phyloP scores from a whole-genome alignment of 2,888 invertebrate species.

The Apantesis nais region DNA sequence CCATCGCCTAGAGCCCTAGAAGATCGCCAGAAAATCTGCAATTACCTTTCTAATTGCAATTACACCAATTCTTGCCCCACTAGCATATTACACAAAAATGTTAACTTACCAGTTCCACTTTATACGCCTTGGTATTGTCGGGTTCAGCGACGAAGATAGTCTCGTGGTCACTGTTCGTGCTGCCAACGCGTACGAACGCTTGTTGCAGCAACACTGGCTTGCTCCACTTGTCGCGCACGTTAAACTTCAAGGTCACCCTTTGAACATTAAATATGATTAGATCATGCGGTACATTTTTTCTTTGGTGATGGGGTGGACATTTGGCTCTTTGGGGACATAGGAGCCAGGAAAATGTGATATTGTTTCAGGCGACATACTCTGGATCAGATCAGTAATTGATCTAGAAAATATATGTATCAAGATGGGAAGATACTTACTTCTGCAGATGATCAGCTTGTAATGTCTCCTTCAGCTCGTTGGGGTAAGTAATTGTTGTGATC shows the following conservation, averaged over 20 bases:
- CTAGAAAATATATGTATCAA: background rate
- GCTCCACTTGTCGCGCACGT: slow-evolving; percentile 89
- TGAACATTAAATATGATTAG: background rate
- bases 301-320: too few relatives aligned
- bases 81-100: background rate
- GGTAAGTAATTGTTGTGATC: slow-evolving; percentile 89
- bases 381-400: background rate
- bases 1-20: too few relatives aligned
- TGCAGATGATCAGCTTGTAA: slow-evolving; percentile 96
- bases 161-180: slow-evolving; percentile 91
- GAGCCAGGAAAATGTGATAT: too few relatives aligned
- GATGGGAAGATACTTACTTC: slow-evolving; percentile 82
- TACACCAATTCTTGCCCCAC: background rate
- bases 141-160: slow-evolving; percentile 97
- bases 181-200: slow-evolving; percentile 93
- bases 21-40: too few relatives aligned
- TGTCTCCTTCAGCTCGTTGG: slow-evolving; percentile 88
- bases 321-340: too few relatives aligned
- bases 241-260: slow-evolving; percentile 91
- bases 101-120: slow-evolving; percentile 93
- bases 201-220: slow-evolving; percentile 92
- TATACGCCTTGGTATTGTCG: slow-evolving; percentile 91
- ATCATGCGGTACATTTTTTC: too few relatives aligned
- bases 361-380: too few relatives aligned
- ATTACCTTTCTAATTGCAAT: too few relatives aligned